These are phyloP conservation scores for Drepanosiphum platanoidis DNA, from an alignment of 2,888 invertebrate species.

Conservation along the genomic window DNA sequence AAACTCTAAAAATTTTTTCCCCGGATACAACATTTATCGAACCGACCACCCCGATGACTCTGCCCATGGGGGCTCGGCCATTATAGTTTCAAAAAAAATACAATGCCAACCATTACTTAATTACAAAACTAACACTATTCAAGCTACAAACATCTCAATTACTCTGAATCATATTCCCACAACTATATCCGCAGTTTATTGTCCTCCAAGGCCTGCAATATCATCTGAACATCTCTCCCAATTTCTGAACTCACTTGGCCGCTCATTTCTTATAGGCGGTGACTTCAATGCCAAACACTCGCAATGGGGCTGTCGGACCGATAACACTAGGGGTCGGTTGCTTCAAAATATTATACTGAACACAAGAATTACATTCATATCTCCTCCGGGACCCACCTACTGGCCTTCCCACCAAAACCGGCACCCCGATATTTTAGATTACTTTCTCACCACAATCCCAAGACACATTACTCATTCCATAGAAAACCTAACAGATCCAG, in stretches of 20 bases:
- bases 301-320: slow-evolving; percentile 23
- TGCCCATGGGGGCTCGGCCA: no score
- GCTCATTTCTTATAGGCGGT: slow-evolving; percentile 31
- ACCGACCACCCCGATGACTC: no score
- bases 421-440: slow-evolving; percentile 42
- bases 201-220: neutral
- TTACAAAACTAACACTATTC: slow-evolving; percentile 28
- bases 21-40: no score
- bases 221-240: no score
- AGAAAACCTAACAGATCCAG: slow-evolving; percentile 29
- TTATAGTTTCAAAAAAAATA: no score
- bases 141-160: neutral
- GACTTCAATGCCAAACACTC: slow-evolving; percentile 45
- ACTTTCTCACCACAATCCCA: slow-evolving; percentile 10
- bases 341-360: slow-evolving; percentile 28
- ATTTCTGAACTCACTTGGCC: no score
- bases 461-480: slow-evolving; percentile 11
- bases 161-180: neutral
- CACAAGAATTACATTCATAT: slow-evolving; percentile 20
- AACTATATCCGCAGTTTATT: neutral
- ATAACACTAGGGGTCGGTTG: slow-evolving; percentile 26
- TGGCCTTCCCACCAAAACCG: slow-evolving; percentile 37
- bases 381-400: slow-evolving; percentile 30
- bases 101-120: no score
- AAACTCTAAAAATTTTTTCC: no score